phyloP scores from a whole-genome alignment of 2,113 vertebrate species.

The Gopherus evgoodei region DNA sequence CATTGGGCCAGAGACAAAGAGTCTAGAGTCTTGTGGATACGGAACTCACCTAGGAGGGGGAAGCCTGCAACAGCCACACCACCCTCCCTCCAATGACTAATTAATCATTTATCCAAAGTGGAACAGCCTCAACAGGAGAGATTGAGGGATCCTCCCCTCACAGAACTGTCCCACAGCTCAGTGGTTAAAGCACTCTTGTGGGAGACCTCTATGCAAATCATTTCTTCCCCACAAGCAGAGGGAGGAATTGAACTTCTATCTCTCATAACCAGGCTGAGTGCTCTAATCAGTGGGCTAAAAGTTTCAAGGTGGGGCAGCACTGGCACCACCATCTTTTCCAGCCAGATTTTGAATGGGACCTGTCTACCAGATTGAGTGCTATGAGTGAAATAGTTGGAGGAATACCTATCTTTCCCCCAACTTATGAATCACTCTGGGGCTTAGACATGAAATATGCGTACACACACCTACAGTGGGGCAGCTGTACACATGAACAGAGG shows the following conservation, averaged over 20 bases:
- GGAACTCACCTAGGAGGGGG: no score
- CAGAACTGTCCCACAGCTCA: background rate
- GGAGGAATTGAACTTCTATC: background rate
- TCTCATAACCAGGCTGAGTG: background rate
- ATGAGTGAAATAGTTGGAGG: background rate
- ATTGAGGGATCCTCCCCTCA: background rate
- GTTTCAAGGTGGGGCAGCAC: no score
- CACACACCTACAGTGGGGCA: background rate
- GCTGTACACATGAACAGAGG: background rate
- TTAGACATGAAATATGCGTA: background rate
- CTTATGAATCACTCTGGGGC: background rate
- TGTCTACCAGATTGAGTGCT: background rate
- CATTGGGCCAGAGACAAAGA: background rate
- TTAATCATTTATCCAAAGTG: background rate
- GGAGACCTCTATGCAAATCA: background rate
- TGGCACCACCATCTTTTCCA: no score
- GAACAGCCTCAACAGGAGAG: background rate
- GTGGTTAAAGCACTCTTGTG: background rate
- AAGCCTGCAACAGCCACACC: background rate
- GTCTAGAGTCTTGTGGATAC: no score
- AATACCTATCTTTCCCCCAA: background rate
- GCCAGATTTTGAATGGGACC: no score
- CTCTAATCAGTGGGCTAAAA: background rate
- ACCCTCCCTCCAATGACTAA: background rate
- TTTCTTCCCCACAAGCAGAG: background rate